Base-by-base conservation (phyloP, 2,888 invertebrate species). In the Xestia rhomboidea region DNA sequence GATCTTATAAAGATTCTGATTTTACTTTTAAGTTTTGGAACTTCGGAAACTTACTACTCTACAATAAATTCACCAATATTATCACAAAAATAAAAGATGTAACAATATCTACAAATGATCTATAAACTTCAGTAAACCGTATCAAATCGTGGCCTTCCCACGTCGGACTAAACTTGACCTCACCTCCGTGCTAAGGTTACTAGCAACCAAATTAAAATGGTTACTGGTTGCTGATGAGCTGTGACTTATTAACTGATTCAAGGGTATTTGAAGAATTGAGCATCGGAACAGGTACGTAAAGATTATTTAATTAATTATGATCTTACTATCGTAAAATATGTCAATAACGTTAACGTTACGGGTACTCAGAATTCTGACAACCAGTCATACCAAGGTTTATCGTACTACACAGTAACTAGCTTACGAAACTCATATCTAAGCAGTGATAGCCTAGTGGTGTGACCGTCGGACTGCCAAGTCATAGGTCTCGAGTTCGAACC, bases 121-220 rank as follows among this genome's bases (percentile, higher is more conserved):
- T 69, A 86, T 83, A 83, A 84, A 80, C 68, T 73, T 74, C 76
- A 77, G 34, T 73, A 75, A 85, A 88, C 87, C 92, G 93, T 92
- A 87, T 88, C 93, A 91, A 94, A 94, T 93, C 46, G 69, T 83
- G 92, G 88, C 95, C 95, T 95, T 93, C 91, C 74, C 79, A 84
- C 76, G 73, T 71, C 81, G 68, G 79, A 85, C 80, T 90, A 92
- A 92, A 93, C 94, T 95, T 95, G 95, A 93, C 95, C 94, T 93
- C 93, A 89, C 92, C 92, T 92, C 90, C 90, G 34, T 60, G 13
- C 80, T 86, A 89, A 90, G 90, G 82, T 88, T 87, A 81, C 79
- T 83, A 79, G 68, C 79, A 83, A 80, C 68, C 70, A 83, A 87
- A 87, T 83, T 83, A 88, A 74, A 83, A 81, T 21, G 70, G 77